Base-by-base conservation (phyloP, 1,140 invertebrate species). In the Neodiprion pinetum region DNA sequence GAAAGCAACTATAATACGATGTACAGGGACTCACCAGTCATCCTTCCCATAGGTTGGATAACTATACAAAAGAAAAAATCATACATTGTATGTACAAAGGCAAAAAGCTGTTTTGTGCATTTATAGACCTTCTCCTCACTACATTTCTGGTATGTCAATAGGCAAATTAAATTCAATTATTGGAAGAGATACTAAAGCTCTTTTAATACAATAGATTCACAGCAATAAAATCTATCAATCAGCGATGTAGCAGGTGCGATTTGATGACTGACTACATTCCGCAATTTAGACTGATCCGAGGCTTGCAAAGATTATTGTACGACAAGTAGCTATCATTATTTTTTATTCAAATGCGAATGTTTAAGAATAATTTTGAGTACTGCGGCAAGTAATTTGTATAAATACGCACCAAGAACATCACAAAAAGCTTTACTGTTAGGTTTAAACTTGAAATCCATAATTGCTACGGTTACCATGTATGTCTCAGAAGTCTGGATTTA, bases 31-130 rank as follows among this genome's bases (percentile, higher is more conserved):
- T 91, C 87, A 91, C 90, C 90, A 91, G 83, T 91, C 90, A 86
- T 91, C 90, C 89, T 91, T 91, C 83, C 88, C 89, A 88, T 91
- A 91, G 83, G 88, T 87, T 83, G 89, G 89, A 89, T 90, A 91
- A 90, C 90, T 91, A 90, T 86, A 87, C 82, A 84, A 87, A 76
- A 61, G n/a, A 61, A 86, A 84, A 87, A 88, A 88, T 82, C 74
- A 82, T 81, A 86, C 77, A 78, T 85, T 81, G 78, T 85, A 85
- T 86, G 79, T 85, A 85, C 84, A 86, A 83, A 61, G 80, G 81
- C 81, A 81, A 80, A 79, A 81, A 81, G 72, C 48, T 74, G 75
- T 78, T 81, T 74, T 76, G 28, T 40, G 28, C 28, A 40, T 40
- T 40, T 83, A 77, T 78, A 78, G 40, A 40, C 71, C 71, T 79